These are phyloP conservation scores for Cotesia congregata DNA, from an alignment of 2,888 invertebrate species.

Conservation along the genomic window DNA sequence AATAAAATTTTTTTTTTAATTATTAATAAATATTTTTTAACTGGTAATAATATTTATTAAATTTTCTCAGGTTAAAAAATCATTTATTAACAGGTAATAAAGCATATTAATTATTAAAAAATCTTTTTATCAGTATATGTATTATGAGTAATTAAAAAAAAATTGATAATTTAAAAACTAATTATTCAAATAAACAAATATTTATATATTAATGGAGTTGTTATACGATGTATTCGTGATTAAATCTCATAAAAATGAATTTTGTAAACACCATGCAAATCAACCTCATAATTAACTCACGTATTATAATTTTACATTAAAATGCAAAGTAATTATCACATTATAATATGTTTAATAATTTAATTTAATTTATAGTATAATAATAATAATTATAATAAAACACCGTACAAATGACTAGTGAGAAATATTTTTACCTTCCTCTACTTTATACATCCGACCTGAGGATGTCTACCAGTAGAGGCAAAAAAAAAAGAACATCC, in stretches of 20 bases:
- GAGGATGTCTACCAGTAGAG: no score
- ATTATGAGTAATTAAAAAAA: neutral
- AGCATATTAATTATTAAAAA: no score
- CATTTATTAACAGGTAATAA: no score
- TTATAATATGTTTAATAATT: neutral
- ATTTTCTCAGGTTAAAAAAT: no score
- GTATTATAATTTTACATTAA: slow-evolving; percentile 15
- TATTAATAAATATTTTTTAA: no score
- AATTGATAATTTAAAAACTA: neutral
- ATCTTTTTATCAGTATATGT: no score
- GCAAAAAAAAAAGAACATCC: slow-evolving; percentile 7
- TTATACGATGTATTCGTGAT: slow-evolving; percentile 20
- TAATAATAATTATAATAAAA: neutral
- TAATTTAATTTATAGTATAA: neutral
- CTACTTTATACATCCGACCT: no score
- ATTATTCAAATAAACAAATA: neutral
- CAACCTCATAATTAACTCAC: slow-evolving; percentile 33
- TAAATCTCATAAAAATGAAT: neutral
- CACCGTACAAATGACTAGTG: neutral
- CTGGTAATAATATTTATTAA: no score
- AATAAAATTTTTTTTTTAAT: no score
- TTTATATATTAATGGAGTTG: neutral
- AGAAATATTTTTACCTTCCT: neutral
- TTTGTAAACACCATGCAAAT: slow-evolving; percentile 29
- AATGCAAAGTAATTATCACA: slow-evolving; percentile 26